Conservation (phyloP, 23 tunicate species). For the Styela clava region DNA sequence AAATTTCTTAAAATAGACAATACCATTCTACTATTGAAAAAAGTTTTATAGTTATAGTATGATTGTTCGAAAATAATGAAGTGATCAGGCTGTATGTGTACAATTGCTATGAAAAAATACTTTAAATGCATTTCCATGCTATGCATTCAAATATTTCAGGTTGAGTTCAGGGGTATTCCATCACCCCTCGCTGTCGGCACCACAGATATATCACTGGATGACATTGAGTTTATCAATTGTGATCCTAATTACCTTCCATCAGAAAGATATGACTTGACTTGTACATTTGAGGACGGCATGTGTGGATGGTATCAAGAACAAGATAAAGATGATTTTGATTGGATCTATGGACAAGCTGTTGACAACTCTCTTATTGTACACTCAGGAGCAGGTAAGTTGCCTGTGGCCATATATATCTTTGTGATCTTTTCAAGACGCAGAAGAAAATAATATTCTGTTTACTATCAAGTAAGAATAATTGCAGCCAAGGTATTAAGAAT, state of each 20-base stretch:
- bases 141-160: conserved; percentile 37
- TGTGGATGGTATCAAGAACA: conserved; percentile 98
- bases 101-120: too few species aligned
- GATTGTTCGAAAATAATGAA: too few species aligned
- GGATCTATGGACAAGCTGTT: conserved; percentile 70
- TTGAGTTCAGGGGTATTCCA: conserved; percentile 64
- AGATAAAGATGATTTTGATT: conserved; percentile 70
- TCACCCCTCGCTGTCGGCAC: conserved; percentile 80
- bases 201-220: conserved; percentile 79
- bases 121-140: too few species aligned
- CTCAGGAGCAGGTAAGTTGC: conserved; percentile 75
- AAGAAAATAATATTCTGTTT: background rate
- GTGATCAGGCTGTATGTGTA: too few species aligned
- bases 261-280: conserved; percentile 38
- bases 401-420: background rate
- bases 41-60: too few species aligned
- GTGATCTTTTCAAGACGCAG: background rate
- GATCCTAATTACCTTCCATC: conserved; percentile 60
- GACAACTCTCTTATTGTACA: conserved; percentile 31
- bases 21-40: too few species aligned
- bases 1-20: too few species aligned
- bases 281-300: conserved; percentile 67
- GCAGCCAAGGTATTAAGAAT: too few species aligned
- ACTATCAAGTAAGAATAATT: background rate
- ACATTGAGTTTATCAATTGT: conserved; percentile 69